A percentile compares a stretch with the other conserved stretches of the same genome.
Conservation (phyloP, 2,797 vertebrate species). For the Pteronotus mesoamericanus region DNA sequence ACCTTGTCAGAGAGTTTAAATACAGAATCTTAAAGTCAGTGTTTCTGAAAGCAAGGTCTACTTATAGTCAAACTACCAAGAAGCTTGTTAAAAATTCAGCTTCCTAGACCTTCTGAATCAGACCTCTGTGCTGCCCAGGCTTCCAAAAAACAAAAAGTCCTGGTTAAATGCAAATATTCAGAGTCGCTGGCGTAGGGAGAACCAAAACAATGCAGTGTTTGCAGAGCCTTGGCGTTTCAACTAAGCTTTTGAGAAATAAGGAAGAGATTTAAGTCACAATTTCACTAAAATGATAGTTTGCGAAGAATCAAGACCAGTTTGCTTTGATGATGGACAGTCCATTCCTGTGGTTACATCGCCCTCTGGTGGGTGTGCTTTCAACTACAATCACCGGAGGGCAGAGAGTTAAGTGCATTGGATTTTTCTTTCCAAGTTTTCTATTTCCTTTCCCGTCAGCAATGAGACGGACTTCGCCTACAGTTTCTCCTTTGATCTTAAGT, state of each 20-base stretch:
- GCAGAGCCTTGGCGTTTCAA: background rate
- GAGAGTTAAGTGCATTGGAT: background rate
- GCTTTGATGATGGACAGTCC: background rate
- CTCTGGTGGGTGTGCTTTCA: conserved; percentile 71
- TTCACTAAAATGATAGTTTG: background rate
- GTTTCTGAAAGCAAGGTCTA: background rate
- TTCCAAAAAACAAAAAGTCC: background rate
- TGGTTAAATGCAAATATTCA: background rate
- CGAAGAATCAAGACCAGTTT: background rate
- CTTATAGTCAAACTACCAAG: background rate
- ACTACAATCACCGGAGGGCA: background rate
- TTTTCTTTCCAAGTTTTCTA: background rate
- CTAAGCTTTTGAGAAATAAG: background rate
- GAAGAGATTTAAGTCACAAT: background rate
- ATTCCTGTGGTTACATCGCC: conserved; percentile 69
- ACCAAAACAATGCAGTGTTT: background rate
- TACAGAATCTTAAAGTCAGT: background rate
- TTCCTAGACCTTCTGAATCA: background rate
- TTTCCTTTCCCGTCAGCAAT: background rate
- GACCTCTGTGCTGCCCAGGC: background rate
- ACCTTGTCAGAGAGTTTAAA: background rate
- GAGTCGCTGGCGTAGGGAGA: no score
- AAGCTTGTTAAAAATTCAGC: background rate
- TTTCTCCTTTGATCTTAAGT: background rate
- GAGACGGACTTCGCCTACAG: background rate